Conservation (phyloP, 2,888 invertebrate species). For the Cosmopolites sordidus region DNA sequence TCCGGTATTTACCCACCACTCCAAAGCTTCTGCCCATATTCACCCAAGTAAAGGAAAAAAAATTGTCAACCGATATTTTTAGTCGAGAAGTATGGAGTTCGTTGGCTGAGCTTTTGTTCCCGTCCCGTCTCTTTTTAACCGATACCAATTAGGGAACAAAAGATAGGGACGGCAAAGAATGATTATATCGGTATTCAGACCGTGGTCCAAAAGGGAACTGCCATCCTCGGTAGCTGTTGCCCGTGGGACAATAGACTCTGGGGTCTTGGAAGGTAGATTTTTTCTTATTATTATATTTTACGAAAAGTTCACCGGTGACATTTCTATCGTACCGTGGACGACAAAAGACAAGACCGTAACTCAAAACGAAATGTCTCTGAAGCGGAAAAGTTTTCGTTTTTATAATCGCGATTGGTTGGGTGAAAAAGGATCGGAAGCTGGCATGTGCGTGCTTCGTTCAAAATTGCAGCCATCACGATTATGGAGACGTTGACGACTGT, state of each 20-base stretch:
- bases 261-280: conserved; percentile 1
- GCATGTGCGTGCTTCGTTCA: too few relatives aligned
- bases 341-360: not conserved
- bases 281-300: not conserved
- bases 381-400: too few relatives aligned
- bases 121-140: conserved; percentile 24
- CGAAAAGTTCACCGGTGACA: not conserved
- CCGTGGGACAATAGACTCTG: not conserved
- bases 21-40: conserved; percentile 5
- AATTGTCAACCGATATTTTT: conserved; percentile 26
- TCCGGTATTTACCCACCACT: conserved; percentile 24
- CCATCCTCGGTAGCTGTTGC: not conserved
- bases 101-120: not conserved
- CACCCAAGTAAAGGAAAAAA: conserved; percentile 9
- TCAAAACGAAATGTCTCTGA: not conserved
- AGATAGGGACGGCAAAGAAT: conserved; percentile 18
- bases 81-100: not conserved
- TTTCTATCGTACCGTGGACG: conserved; percentile 2
- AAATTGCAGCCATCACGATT: too few relatives aligned
- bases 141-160: conserved; percentile 23
- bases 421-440: too few relatives aligned
- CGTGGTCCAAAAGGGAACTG: not conserved
- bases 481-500: too few relatives aligned
- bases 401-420: too few relatives aligned
- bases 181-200: conserved; percentile 14